phyloP scores from a whole-genome alignment of 2,888 invertebrate genomes.

The Drymonia ruficornis region DNA sequence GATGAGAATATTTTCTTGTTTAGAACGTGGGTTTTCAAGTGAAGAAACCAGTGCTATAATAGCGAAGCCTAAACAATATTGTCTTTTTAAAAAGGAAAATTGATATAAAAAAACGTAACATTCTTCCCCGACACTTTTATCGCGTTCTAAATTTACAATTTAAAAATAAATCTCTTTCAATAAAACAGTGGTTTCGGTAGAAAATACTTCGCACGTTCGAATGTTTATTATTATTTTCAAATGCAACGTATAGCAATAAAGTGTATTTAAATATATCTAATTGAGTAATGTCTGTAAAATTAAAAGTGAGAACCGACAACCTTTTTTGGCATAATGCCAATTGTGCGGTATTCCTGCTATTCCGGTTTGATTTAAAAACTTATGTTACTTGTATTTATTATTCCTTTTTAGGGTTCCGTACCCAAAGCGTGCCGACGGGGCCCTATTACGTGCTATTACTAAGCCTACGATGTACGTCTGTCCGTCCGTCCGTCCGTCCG shows the following conservation, averaged over 20 bases:
- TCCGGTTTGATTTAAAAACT: not conserved
- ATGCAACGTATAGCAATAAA: not conserved
- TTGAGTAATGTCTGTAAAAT: not conserved
- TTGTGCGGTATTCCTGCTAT: not conserved
- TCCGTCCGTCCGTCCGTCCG: too few species aligned
- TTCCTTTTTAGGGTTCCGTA: too few species aligned
- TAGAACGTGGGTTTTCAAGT: too few species aligned
- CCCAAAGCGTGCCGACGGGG: too few species aligned
- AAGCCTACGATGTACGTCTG: too few species aligned
- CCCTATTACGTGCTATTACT: too few species aligned
- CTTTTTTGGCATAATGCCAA: not conserved
- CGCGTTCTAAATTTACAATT: not conserved
- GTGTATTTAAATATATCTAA: not conserved
- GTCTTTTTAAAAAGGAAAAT: too few species aligned
- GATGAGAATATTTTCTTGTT: too few species aligned
- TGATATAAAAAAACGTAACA: not conserved
- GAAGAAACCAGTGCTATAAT: too few species aligned
- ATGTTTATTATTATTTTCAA: slow-evolving; percentile 2
- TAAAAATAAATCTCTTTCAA: not conserved
- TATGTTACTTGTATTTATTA: not conserved
- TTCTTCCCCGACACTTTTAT: not conserved
- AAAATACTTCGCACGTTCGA: not conserved
- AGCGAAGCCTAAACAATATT: too few species aligned
- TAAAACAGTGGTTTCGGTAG: not conserved
- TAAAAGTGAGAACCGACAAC: not conserved